Evolutionary conservation across 2,888 invertebrate genomes (phyloP).

Genomic region (Spodoptera picta): DNA sequence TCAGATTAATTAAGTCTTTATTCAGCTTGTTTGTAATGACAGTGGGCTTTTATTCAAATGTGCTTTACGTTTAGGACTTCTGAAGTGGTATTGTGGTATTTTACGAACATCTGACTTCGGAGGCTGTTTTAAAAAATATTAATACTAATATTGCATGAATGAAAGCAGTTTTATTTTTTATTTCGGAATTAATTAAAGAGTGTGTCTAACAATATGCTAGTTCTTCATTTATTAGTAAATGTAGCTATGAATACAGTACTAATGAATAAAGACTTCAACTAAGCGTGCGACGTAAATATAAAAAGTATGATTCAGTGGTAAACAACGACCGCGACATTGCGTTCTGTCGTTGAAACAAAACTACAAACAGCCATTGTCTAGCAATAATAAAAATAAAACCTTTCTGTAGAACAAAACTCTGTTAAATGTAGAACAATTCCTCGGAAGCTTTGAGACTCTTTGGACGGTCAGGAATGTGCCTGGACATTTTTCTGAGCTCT

Average conservation of each 20-base stretch:
- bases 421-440: not conserved
- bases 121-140: not conserved
- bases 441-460: not conserved
- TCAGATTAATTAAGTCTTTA: constrained; percentile 62
- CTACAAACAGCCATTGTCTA: constrained; percentile 10
- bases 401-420: constrained; percentile 3
- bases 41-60: constrained; percentile 57
- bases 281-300: constrained; percentile 12
- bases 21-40: constrained; percentile 55
- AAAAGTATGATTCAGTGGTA: constrained; percentile 17
- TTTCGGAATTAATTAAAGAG: not conserved
- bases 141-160: not conserved
- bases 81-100: constrained; percentile 21
- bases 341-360: constrained; percentile 20
- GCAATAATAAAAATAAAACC: constrained; percentile 17
- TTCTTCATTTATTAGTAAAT: no score
- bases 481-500: constrained; percentile 4
- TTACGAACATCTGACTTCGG: constrained; percentile 6
- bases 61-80: constrained; percentile 32
- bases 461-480: not conserved
- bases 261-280: constrained; percentile 23
- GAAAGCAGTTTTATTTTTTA: not conserved
- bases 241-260: not conserved
- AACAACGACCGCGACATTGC: constrained; percentile 14
- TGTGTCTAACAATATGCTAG: not conserved